phyloP scores from a whole-genome alignment of 2,113 vertebrate species.

The Triplophysa siluroides region DNA sequence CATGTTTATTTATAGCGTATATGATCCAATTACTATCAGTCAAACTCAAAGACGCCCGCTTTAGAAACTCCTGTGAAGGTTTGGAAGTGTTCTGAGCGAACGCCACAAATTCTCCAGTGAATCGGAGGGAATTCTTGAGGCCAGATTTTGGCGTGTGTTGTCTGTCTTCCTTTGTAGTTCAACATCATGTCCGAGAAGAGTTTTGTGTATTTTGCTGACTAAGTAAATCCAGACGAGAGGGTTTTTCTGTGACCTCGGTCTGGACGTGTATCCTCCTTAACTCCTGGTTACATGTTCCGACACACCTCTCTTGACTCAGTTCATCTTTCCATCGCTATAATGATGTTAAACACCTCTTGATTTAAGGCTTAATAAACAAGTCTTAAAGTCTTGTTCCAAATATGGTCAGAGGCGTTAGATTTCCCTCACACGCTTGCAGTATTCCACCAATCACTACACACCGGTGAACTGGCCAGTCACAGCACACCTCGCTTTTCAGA shows the following conservation, averaged over 20 bases:
- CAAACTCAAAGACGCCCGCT: slow-evolving; percentile 3
- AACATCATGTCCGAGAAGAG: background rate
- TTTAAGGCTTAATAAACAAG: too few species aligned
- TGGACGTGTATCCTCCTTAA: background rate
- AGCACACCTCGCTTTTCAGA: too few species aligned
- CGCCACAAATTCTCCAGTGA: background rate
- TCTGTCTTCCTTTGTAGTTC: background rate
- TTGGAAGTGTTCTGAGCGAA: background rate
- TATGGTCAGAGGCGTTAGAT: too few species aligned
- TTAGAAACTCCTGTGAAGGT: slow-evolving; percentile 6
- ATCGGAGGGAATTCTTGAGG: slow-evolving; percentile 22
- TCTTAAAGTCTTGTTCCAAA: too few species aligned
- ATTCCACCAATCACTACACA: too few species aligned
- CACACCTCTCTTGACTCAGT: background rate
- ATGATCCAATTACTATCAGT: slow-evolving; percentile 9
- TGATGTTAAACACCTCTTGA: background rate
- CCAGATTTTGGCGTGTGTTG: background rate
- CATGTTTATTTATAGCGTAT: slow-evolving; percentile 29
- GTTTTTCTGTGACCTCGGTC: slow-evolving; percentile 10
- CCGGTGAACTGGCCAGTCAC: too few species aligned
- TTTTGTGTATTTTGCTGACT: slow-evolving; percentile 10
- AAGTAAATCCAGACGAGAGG: slow-evolving; percentile 11
- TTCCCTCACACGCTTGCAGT: too few species aligned
- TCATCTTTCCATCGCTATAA: background rate
- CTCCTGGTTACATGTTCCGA: background rate